Percentiles rank a stretch among this genome's conserved stretches.
phyloP scores from a whole-genome alignment of 2,888 invertebrate genomes.

The Harpalus rubripes region DNA sequence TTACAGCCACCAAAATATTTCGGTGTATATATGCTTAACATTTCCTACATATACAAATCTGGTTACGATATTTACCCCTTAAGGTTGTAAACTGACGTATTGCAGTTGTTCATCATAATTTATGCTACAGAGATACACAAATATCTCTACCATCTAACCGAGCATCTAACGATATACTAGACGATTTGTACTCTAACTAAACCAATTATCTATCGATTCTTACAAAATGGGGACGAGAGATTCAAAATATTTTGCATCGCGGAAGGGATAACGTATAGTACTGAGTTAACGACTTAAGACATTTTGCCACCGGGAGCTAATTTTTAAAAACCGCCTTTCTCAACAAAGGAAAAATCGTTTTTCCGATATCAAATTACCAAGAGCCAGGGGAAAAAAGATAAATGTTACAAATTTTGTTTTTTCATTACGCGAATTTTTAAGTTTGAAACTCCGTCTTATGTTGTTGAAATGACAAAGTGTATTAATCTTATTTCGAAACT shows the following conservation, averaged over 20 bases:
- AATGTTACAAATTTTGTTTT: no score
- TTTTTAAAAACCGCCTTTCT: no score
- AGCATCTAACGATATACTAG: constrained; percentile 35
- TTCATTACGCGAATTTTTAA: no score
- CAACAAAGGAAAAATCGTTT: no score
- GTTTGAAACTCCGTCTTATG: no score
- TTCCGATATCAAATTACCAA: no score
- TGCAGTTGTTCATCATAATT: constrained; percentile 33
- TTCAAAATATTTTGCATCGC: not conserved
- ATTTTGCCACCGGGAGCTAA: no score
- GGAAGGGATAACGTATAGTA: no score
- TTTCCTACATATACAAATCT: constrained; percentile 22
- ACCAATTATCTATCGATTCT: constrained; percentile 27
- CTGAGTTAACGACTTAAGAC: no score
- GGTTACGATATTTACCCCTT: not conserved
- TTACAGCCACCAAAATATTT: not conserved
- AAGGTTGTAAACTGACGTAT: not conserved
- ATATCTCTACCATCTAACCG: constrained; percentile 43
- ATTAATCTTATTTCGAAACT: no score
- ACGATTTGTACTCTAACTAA: constrained; percentile 50
- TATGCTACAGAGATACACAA: constrained; percentile 46
- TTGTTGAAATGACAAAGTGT: no score
- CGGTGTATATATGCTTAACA: not conserved
- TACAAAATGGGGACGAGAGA: not conserved
- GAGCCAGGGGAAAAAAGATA: no score